These are phyloP conservation scores for Ips typographus DNA, from an alignment of 1,140 invertebrate species.

Conservation along the genomic window DNA sequence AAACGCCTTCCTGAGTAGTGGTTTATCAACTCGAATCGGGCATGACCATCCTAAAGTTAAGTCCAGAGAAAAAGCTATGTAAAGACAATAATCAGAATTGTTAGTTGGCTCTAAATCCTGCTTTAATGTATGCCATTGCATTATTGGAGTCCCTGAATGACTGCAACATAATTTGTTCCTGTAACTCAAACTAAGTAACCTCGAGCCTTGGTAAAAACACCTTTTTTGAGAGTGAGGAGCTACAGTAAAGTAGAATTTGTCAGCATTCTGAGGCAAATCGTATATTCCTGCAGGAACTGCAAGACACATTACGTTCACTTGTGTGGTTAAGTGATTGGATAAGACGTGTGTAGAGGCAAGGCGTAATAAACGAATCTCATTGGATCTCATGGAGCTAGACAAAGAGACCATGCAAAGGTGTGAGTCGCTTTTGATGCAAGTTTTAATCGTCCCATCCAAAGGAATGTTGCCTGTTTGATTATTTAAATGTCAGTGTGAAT, in stretches of 20 bases:
- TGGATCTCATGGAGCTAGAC: conserved; percentile 54
- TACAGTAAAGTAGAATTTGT: conserved; percentile 51
- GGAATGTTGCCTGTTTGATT: conserved; percentile 52
- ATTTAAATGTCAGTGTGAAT: conserved; percentile 3
- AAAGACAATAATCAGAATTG: conserved; percentile 46
- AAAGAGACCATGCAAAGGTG: conserved; percentile 57
- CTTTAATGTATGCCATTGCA: conserved; percentile 52
- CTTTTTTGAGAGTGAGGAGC: conserved; percentile 52
- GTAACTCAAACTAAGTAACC: conserved; percentile 21
- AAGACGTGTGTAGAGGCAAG: conserved; percentile 60
- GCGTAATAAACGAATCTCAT: conserved; percentile 58
- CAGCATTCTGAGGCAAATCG: conserved; percentile 51
- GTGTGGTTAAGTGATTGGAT: conserved; percentile 56
- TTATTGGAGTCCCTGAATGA: conserved; percentile 54
- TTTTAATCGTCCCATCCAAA: conserved; percentile 57
- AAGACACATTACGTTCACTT: conserved; percentile 56
- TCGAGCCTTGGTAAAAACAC: conserved; percentile 33
- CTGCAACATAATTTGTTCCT: conserved; percentile 43
- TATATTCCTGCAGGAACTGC: conserved; percentile 53
- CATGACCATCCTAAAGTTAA: conserved; percentile 56
- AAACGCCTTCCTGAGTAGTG: conserved; percentile 50
- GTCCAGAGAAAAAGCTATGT: conserved; percentile 52
- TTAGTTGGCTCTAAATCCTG: conserved; percentile 31
- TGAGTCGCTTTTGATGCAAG: conserved; percentile 54
- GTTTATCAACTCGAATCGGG: conserved; percentile 58